A percentile compares a stretch with the other conserved stretches of the same genome.
Conservation (phyloP, 2,888 invertebrate species). For the Cataglyphis livida region DNA sequence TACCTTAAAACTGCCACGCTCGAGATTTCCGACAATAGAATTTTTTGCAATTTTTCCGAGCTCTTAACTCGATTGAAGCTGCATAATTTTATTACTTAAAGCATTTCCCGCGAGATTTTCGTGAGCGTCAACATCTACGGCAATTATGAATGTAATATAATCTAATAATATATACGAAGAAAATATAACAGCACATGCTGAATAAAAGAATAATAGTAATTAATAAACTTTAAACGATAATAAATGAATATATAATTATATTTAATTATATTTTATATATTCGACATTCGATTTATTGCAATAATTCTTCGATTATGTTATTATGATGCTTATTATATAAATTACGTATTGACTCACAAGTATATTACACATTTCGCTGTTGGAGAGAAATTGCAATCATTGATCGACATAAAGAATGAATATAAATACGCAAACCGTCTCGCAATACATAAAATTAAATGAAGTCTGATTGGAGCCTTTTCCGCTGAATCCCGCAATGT, state of each 20-base stretch:
- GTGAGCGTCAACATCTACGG: neutral
- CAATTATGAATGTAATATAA: neutral
- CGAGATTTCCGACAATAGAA: neutral
- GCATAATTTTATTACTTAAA: constrained; percentile 22
- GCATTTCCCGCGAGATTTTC: neutral
- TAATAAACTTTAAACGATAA: neutral
- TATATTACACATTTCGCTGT: neutral
- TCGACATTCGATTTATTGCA: neutral
- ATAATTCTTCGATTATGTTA: neutral
- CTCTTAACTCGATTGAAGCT: neutral
- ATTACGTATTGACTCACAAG: neutral
- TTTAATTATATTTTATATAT: neutral
- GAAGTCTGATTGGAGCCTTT: neutral
- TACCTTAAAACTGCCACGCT: neutral
- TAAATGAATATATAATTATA: neutral
- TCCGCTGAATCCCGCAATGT: neutral
- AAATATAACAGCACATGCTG: neutral
- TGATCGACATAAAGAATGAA: neutral
- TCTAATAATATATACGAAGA: neutral
- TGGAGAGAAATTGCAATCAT: neutral
- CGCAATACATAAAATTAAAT: neutral
- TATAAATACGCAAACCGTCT: neutral
- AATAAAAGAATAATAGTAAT: neutral
- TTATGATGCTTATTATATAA: neutral
- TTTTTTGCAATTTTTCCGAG: constrained; percentile 5